A percentile compares a stretch with the other conserved stretches of the same genome.
Evolutionary conservation across 2,888 invertebrate genomes (phyloP).

Genomic region (Acrocera orbiculus): DNA sequence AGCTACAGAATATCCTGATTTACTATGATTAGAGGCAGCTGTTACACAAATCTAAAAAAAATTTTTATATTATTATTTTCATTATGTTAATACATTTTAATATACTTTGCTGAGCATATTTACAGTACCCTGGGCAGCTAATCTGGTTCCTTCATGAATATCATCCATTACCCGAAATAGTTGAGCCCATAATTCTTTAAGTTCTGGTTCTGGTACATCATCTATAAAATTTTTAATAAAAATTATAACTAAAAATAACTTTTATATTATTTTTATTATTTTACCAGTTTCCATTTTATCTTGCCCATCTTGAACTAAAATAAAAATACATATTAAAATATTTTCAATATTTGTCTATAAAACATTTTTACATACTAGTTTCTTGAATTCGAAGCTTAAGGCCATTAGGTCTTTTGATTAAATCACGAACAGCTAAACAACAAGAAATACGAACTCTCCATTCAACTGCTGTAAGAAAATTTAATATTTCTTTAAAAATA

Average conservation of each 20-base stretch:
- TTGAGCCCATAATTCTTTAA: conserved; percentile 45
- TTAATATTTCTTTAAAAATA: conserved; percentile 51
- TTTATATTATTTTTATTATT: too few species aligned
- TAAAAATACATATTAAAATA: conserved; percentile 25
- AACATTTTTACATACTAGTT: not conserved
- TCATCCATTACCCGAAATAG: conserved; percentile 88
- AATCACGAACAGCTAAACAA: conserved; percentile 71
- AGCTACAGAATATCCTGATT: conserved; percentile 52
- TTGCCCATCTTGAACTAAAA: conserved; percentile 16
- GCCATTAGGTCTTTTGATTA: conserved; percentile 45
- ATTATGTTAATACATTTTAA: not conserved
- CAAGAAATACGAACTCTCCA: conserved; percentile 86
- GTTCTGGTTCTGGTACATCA: conserved; percentile 28
- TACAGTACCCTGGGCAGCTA: conserved; percentile 54
- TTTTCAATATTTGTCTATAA: conserved; percentile 14
- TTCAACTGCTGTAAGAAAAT: conserved; percentile 64
- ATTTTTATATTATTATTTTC: conserved; percentile 7
- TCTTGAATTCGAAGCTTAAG: conserved; percentile 25
- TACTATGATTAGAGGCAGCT: conserved; percentile 51
- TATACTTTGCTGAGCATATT: conserved; percentile 56
- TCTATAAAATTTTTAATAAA: conserved; percentile 13
- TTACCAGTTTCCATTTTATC: conserved; percentile 18
- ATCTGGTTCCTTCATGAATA: conserved; percentile 72
- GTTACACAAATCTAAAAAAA: conserved; percentile 47
- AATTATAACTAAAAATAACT: not conserved